Base-by-base conservation (phyloP, 1,140 invertebrate species). In the Drosophila pseudoobscura region DNA sequence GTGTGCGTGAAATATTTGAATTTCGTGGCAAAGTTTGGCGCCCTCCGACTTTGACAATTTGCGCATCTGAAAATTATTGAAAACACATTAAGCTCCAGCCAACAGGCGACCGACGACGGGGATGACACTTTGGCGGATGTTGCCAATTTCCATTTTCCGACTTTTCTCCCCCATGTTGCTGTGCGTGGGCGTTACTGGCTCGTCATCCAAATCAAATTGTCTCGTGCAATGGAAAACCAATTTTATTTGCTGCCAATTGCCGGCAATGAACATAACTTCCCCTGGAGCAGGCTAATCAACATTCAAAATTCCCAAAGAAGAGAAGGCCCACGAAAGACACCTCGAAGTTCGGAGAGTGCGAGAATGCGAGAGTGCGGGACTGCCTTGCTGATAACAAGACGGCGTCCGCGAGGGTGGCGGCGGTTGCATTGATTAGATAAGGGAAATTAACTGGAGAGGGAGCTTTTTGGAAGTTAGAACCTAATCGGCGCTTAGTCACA, bases 1-100 rank as follows among this genome's bases (percentile, higher is more conserved):
- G 83, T 88, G 75, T 88, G 83, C 78, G 82, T 82, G 75, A 45
- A 71, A 82, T 74, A 76, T 88, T 88, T 79, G 78, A 88, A 89
- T 83, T 88, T 75, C 78, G 72, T 73, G 78, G 77, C 77, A 68
- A 77, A 84, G 63, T 78, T 78, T 66, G 69, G 52, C 74, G 53
- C 78, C 55, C 51, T 61, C 3, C 41, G 57, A 55, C 22, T 64
- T 49, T 51, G 31, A 45, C 70, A 61, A 75, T 83, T 60, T 68
- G 84, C 83, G 75, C 73, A 72, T 89, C 74, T 60, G 71, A 69
- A 73, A 76, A 69, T 79, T 89, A 88, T 88, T 76, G 83, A 82
- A 84, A 84, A 85, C 82, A 77, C 77, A 87, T 85, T 80, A 85
- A 80, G 75, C 58, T 22, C 31, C 41, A 29, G 31, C 31, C 2